phyloP scores from a whole-genome alignment of 2,888 invertebrate genomes.

The Sphaerophoria rueppellii region DNA sequence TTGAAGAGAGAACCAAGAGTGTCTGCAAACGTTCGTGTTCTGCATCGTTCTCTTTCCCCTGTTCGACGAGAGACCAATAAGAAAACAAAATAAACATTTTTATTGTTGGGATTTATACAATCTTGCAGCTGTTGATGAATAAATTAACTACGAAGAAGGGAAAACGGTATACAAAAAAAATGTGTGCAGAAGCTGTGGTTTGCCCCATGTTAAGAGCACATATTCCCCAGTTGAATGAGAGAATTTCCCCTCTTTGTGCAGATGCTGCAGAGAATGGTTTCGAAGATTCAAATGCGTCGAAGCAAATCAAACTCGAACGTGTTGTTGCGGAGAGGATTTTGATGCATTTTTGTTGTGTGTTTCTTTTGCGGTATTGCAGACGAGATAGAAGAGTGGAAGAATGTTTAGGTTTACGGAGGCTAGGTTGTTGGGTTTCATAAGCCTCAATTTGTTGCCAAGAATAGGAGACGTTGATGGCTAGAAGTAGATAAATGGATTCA shows the following conservation, averaged over 20 bases:
- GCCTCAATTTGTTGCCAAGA: constrained; percentile 30
- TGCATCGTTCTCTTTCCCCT: neutral
- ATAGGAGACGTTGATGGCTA: constrained; percentile 12
- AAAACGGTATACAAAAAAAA: constrained; percentile 22
- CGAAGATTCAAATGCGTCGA: constrained; percentile 63
- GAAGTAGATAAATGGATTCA: neutral
- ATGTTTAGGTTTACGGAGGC: constrained; percentile 26
- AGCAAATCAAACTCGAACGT: constrained; percentile 60
- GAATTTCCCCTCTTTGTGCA: constrained; percentile 61
- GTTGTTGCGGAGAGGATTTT: neutral
- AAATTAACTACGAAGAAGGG: constrained; percentile 16
- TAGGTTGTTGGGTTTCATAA: neutral
- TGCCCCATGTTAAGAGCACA: constrained; percentile 50
- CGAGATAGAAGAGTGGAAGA: neutral
- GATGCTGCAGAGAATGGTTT: constrained; percentile 52
- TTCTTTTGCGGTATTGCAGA: neutral
- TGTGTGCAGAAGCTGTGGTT: constrained; percentile 11
- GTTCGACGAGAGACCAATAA: neutral
- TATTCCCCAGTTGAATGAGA: neutral
- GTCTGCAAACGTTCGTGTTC: neutral
- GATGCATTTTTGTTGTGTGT: neutral
- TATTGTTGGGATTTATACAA: constrained; percentile 12
- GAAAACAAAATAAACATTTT: neutral
- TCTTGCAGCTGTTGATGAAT: constrained; percentile 1
- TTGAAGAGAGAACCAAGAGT: constrained; percentile 35